Conservation (phyloP, 2,113 vertebrate genomes). For the Nothobranchius furzeri region DNA sequence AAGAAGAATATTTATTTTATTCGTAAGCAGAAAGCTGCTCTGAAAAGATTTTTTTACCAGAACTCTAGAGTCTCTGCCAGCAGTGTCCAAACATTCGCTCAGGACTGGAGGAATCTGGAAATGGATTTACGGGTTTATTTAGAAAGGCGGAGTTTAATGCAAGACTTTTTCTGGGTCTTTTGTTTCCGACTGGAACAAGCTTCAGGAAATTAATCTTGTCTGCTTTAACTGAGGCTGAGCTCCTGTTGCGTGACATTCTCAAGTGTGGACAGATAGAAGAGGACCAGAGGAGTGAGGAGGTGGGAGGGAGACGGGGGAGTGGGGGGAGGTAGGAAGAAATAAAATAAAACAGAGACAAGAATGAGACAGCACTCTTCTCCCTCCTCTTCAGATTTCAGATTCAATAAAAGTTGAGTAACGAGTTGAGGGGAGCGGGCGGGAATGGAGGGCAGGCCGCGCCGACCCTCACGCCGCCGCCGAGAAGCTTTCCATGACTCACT, state of each 20-base stretch:
- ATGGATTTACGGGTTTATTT: constrained; percentile 61
- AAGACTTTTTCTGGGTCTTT: constrained; percentile 27
- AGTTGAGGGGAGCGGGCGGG: constrained; percentile 49
- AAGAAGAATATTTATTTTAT: not conserved
- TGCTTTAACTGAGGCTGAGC: constrained; percentile 62
- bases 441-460: constrained; percentile 27
- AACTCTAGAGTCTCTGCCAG: constrained; percentile 31
- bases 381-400: constrained; percentile 52
- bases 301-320: not conserved
- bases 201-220: constrained; percentile 76
- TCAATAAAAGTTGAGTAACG: constrained; percentile 71
- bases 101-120: constrained; percentile 63
- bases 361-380: constrained; percentile 24
- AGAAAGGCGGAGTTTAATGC: constrained; percentile 69
- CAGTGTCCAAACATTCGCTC: constrained; percentile 37
- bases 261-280: constrained; percentile 44
- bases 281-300: constrained; percentile 20
- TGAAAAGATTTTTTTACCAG: constrained; percentile 24
- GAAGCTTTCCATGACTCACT: constrained; percentile 70
- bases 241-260: constrained; percentile 61
- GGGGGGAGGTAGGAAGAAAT: not conserved
- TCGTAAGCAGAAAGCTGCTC: constrained; percentile 12
- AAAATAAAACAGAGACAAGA: constrained; percentile 21
- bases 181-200: constrained; percentile 66
- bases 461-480: constrained; percentile 24